Evolutionary conservation across 2,113 vertebrate genomes (phyloP), one percentile per base, ranked within the genome.

Genomic region (Lanius ludovicianus): DNA sequence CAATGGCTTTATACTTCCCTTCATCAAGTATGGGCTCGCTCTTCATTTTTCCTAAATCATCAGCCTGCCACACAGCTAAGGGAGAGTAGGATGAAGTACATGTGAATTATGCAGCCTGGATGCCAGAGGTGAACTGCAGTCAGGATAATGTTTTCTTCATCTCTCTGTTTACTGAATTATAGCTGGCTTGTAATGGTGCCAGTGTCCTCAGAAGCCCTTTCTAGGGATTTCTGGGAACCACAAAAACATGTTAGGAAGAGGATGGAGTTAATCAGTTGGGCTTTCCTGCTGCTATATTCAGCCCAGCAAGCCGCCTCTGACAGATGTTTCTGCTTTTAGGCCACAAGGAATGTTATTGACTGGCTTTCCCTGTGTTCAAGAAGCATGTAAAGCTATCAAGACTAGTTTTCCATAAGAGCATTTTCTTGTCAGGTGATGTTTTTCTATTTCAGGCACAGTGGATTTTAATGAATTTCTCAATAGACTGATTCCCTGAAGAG

Each of bases 321-420:
- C 96, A 97, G 95, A 97, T 97, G 97, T 95, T 95, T 93, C 78
- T 95, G 96, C 85, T 96, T 95, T 94, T 96, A 97, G 91, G 84
- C 75, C 89, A 88, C 75, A 62, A 93, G 84, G 86, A 96, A 88
- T 53, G 49, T 93, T 93, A 88, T 15, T 91, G 93, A 93, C 84
- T 76, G 89, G 31, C 74, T 95, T 88, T 87, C 68, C 53, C 87
- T 74, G 47, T 47, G 62, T 93, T 95, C 82, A 86, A 90, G 75
- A 81, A 84, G 41, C 88, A 89, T 35, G 56, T 84, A 84, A 94
- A 93, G 70, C 87, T 83, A 47, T 80, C 84, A 81, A 69, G 59
- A 42, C 71, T 91, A 77, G 75, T 47, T 88, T 88, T 77, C 67
- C 5, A 0, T 95, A 90, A 91, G 84, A 95, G 75, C 60, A 44